Evolutionary conservation across 2,888 invertebrate genomes (phyloP).

Genomic region (Elmis aenea): DNA sequence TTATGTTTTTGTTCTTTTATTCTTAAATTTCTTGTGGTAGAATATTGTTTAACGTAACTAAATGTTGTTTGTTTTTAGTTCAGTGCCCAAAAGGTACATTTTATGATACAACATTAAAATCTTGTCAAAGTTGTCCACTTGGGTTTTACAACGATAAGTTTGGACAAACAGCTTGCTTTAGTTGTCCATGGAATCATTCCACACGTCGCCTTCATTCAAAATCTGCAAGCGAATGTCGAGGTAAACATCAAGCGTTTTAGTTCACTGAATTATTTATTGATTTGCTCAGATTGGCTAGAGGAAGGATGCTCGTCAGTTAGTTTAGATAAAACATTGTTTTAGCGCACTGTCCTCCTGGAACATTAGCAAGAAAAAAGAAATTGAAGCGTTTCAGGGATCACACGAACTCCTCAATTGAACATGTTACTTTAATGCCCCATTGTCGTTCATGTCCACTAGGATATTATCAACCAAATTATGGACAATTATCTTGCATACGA

Average conservation of each 20-base stretch:
- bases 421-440: slow-evolving; percentile 52
- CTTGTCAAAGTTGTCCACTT: slow-evolving; percentile 56
- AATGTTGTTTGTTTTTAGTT: slow-evolving; percentile 47
- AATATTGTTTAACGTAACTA: too few relatives aligned
- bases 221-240: slow-evolving; percentile 51
- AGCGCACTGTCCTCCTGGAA: slow-evolving; percentile 57
- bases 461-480: slow-evolving; percentile 56
- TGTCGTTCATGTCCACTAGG: slow-evolving; percentile 55
- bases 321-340: too few relatives aligned
- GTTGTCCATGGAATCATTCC: slow-evolving; percentile 55
- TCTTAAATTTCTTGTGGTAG: too few relatives aligned
- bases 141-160: slow-evolving; percentile 56
- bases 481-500: slow-evolving; percentile 51
- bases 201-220: slow-evolving; percentile 51
- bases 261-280: too few relatives aligned
- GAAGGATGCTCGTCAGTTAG: too few relatives aligned
- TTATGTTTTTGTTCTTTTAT: background rate
- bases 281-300: too few relatives aligned
- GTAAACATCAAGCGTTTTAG: too few relatives aligned
- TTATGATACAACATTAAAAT: slow-evolving; percentile 50
- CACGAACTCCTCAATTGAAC: slow-evolving; percentile 31
- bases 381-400: slow-evolving; percentile 32
- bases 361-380: slow-evolving; percentile 41
- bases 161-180: slow-evolving; percentile 52
- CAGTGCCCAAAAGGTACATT: slow-evolving; percentile 62